phyloP scores from a whole-genome alignment of 2,888 invertebrate species.

The Archips crataeganus region DNA sequence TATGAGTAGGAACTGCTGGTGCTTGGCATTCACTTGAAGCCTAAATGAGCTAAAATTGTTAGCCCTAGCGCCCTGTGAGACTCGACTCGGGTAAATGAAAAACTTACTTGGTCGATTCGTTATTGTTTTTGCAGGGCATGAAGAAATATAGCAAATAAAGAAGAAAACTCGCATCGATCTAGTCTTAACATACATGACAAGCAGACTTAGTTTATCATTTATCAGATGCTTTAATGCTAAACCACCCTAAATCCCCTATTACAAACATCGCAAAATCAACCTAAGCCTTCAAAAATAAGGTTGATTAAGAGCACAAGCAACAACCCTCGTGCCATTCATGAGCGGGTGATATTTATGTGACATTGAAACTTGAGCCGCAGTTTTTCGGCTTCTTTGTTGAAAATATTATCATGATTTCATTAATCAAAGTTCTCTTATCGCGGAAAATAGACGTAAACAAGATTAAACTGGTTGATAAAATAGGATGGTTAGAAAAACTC shows the following conservation, averaged over 20 bases:
- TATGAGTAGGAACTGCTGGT: too few relatives aligned
- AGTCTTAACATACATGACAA: too few relatives aligned
- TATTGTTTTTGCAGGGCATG: too few relatives aligned
- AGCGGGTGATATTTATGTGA: constrained; percentile 10
- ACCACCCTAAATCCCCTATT: neutral
- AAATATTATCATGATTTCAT: constrained; percentile 37
- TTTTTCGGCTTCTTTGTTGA: constrained; percentile 26
- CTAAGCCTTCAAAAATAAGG: neutral
- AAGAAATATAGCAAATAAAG: too few relatives aligned
- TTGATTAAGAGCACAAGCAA: neutral
- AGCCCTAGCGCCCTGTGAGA: too few relatives aligned
- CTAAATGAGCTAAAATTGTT: too few relatives aligned
- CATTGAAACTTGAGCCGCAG: constrained; percentile 22
- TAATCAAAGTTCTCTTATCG: constrained; percentile 38
- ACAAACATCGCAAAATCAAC: neutral
- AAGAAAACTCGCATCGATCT: too few relatives aligned
- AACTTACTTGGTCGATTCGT: too few relatives aligned
- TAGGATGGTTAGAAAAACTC: constrained; percentile 6
- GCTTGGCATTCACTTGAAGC: too few relatives aligned
- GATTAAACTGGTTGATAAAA: constrained; percentile 32
- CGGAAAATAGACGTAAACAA: constrained; percentile 22
- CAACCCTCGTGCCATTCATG: neutral
- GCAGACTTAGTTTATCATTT: too few relatives aligned
- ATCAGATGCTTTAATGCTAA: too few relatives aligned
- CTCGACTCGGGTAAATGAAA: too few relatives aligned